Evolutionary conservation across 2,888 invertebrate species (phyloP).

Genomic region (Schrankia costaestrigalis): DNA sequence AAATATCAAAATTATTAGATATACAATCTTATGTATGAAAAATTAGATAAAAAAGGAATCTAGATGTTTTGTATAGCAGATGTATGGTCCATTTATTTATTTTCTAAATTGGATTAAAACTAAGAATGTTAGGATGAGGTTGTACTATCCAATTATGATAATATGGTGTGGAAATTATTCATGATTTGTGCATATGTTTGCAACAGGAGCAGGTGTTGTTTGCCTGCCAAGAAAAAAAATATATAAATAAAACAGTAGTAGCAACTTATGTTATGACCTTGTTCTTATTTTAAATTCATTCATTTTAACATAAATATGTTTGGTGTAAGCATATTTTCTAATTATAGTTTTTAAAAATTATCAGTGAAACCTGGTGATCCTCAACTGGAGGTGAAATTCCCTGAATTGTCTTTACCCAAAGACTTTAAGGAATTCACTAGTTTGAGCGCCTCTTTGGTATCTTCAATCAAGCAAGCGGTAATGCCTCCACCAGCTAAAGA

Average conservation of each 20-base stretch:
- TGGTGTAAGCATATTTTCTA: background rate
- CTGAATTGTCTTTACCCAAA: constrained; percentile 81
- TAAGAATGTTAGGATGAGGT: too few species aligned
- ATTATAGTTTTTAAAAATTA: constrained; percentile 21
- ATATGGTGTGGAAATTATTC: too few species aligned
- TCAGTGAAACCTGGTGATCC: constrained; percentile 86
- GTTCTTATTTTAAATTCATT: too few species aligned
- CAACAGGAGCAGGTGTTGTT: too few species aligned
- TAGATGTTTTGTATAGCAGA: too few species aligned
- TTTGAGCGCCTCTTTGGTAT: constrained; percentile 62
- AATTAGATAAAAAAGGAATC: background rate
- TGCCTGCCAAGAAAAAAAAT: too few species aligned
- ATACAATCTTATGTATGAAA: background rate
- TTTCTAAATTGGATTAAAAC: too few species aligned
- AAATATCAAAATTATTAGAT: background rate
- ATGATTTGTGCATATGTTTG: too few species aligned
- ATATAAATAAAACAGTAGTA: too few species aligned
- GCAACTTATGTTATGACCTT: too few species aligned
- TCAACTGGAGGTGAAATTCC: constrained; percentile 81
- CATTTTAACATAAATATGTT: background rate
- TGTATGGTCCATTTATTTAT: too few species aligned
- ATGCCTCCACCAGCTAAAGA: constrained; percentile 72
- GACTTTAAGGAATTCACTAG: constrained; percentile 80
- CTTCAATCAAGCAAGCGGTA: constrained; percentile 65
- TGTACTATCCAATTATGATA: too few species aligned